These are phyloP conservation scores for Drosophila cardini DNA, from an alignment of 1,140 invertebrate genomes.

Conservation along the genomic window DNA sequence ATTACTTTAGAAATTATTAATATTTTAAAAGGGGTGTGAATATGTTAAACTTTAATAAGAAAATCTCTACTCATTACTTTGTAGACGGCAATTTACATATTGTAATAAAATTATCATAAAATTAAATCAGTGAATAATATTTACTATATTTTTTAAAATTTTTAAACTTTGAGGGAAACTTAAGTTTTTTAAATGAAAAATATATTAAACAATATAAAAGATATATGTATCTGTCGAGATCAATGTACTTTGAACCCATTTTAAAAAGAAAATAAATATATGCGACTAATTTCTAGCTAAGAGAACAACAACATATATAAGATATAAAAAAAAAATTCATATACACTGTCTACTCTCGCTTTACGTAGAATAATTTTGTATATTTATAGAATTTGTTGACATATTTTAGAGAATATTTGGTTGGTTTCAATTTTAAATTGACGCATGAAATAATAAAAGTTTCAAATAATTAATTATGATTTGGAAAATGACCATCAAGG, in stretches of 20 bases:
- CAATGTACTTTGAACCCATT: constrained; percentile 37
- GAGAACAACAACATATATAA: constrained; percentile 18
- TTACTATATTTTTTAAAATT: too few relatives aligned
- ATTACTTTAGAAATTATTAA: neutral
- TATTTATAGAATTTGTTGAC: constrained; percentile 36
- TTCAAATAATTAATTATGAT: constrained; percentile 10
- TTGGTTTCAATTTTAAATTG: constrained; percentile 25
- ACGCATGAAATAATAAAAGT: constrained; percentile 3
- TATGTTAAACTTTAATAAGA: neutral
- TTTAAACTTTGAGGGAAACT: too few relatives aligned
- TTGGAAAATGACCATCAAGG: neutral
- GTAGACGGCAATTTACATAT: too few relatives aligned
- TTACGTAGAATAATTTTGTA: constrained; percentile 12
- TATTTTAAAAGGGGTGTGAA: neutral
- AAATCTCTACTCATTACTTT: too few relatives aligned
- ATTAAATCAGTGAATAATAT: too few relatives aligned
- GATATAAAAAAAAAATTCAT: constrained; percentile 6
- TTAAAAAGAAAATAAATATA: constrained; percentile 12
- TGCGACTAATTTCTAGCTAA: constrained; percentile 10
- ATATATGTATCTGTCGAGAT: neutral
- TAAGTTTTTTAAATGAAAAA: too few relatives aligned
- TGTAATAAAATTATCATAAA: too few relatives aligned
- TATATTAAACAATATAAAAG: too few relatives aligned
- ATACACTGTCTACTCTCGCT: constrained; percentile 25
- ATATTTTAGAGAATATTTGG: constrained; percentile 15